Base-by-base conservation (phyloP, 2,113 vertebrate species). In the Cathartes aura region DNA sequence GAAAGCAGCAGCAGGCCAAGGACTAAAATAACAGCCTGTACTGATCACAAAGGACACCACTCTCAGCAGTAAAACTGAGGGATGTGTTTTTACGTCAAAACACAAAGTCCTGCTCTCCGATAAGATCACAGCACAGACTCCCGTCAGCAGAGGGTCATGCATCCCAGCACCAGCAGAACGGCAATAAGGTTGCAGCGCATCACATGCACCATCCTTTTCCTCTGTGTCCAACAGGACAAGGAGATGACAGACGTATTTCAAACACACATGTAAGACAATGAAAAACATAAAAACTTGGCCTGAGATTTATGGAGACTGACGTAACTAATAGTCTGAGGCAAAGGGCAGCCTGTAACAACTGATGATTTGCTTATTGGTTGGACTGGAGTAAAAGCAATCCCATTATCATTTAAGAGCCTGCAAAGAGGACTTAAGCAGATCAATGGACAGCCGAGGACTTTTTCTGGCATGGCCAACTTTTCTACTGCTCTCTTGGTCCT, bases 141-240 rank as follows among this genome's bases (percentile, higher is more conserved):
- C 48, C 53, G 50, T 50, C 38, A 59, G 62, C 23, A 42, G 36
- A 48, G 32, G 30, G 55, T 11, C 47, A 22, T 4, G 29, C 24
- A 74, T 40, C 34, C 30, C 47, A 79, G n/a, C 70, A 67, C 19
- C 15, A 19, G 22, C n/a, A 64, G n/a, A 81, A 91, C 1, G 0
- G 50, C 64, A 42, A 4, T 26, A 43, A 50, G 3, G 9, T 23
- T 43, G 38, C 32, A 50, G 29, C 0, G 0, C 5, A 64, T n/a
- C 21, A 27, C 1, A 2, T 1, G 15, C 14, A 48, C 19, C 30
- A 43, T 21, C 42, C 36, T 50, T 12, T 59, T 47, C 30, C 76
- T 55, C 34, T 42, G 21, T 4, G 5, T 45, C 21, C 42, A 78
- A 45, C 36, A 82, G 16, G 42, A 58, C 58, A 67, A 63, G 52